A percentile compares a stretch with the other conserved stretches of the same genome.
These are phyloP conservation scores for Megalops atlanticus DNA, from an alignment of 2,113 vertebrate species.

Conservation along the genomic window DNA sequence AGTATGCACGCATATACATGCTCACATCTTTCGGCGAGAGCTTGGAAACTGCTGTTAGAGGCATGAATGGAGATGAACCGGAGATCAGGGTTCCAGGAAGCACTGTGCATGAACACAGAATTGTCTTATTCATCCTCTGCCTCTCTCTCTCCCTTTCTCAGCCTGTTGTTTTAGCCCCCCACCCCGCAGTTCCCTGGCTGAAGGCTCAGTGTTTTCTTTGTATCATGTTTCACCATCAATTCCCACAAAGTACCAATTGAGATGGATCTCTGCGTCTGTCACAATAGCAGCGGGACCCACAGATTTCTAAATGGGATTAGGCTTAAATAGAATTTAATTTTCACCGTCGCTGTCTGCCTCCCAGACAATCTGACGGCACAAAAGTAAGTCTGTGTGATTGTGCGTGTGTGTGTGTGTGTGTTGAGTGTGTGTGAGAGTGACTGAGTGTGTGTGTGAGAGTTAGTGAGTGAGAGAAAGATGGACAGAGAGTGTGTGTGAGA, in stretches of 20 bases:
- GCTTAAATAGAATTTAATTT: constrained; percentile 80
- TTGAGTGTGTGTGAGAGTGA: constrained; percentile 25
- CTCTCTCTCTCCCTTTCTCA: background rate
- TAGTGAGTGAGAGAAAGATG: too few relatives aligned
- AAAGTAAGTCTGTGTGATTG: constrained; percentile 19
- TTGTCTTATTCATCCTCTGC: constrained; percentile 33
- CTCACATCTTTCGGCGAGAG: background rate
- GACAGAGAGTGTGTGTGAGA: too few relatives aligned
- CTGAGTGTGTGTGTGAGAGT: constrained; percentile 37
- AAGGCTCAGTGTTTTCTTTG: constrained; percentile 70
- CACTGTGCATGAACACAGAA: background rate
- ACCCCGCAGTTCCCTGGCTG: constrained; percentile 44
- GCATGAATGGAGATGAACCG: background rate
- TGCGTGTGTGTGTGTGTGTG: constrained; percentile 31
- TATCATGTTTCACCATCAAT: constrained; percentile 68
- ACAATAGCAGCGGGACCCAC: constrained; percentile 67
- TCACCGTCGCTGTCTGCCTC: constrained; percentile 69
- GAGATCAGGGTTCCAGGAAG: background rate
- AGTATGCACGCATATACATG: too few relatives aligned
- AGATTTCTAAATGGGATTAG: constrained; percentile 75
- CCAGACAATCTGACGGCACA: constrained; percentile 64
- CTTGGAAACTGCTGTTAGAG: background rate
- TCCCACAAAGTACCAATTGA: constrained; percentile 65
- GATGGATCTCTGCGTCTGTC: constrained; percentile 71
- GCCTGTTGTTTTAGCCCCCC: background rate